Evolutionary conservation across 2,888 invertebrate species (phyloP), one percentile per base, ranked within the genome.

Genomic region (Ormyrus nitidulus): DNA sequence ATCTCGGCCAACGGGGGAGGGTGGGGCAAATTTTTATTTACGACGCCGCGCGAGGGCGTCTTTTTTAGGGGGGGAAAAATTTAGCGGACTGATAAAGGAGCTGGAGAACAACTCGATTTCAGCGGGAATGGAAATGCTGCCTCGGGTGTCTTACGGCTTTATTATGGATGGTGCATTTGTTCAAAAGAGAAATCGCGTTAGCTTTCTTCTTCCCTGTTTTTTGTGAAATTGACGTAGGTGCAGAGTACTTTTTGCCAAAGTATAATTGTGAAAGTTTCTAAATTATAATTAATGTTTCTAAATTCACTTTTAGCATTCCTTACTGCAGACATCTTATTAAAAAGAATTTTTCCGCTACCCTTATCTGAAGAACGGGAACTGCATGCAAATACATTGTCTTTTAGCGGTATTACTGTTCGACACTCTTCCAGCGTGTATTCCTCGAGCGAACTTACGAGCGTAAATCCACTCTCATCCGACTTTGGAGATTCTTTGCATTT

Each of bases 11-110:
- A 53, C 68, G 64, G 51, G 19, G 19, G 34, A 2, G 34, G 34
- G 34, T 3, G 34, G 34, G 34, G 34, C 19, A 51, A 51, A 56
- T 49, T 61, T 61, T 76, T 76, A 76, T 76, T 69, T 69, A 76
- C 54, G 19, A n/a, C 19, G 58, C 5, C 6, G 44, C 19, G 58
- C 5, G 10, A 51, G 51, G 49, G 19, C 69, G 64, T 70, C 10
- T 65, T 19, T 64, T 58, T 64, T 48, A 44, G 34, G 48, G 48
- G 49, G 13, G 34, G 34, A 34, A 58, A 71, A 77, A 77, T 53
- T 76, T 76, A 61, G 54, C 69, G 48, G 46, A 34, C 61, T 19
- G 62, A 64, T 62, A 69, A 69, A 70, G 48, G 53, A 59, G 6
- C 53, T 48, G 19, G 62, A 72, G 58, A 48, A 54, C 6, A 73